Conservation (phyloP, 1,140 invertebrate genomes). For the Mercenaria mercenaria region DNA sequence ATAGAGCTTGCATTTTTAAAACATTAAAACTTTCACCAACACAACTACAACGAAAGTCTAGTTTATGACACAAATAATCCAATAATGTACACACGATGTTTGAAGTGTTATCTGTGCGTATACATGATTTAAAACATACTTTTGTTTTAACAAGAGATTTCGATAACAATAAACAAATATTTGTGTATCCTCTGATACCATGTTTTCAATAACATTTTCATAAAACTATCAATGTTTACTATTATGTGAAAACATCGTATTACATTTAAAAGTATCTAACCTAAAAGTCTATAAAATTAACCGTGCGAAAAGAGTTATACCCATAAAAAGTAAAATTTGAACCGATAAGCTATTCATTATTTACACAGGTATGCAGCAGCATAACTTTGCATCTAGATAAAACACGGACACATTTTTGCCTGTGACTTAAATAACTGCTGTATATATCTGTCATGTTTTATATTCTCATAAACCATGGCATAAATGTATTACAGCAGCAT, state of each 20-base stretch:
- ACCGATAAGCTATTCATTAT: no score
- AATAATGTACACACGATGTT: no score
- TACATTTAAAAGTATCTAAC: background rate
- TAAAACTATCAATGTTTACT: background rate
- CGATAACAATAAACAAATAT: background rate
- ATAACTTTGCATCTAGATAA: background rate
- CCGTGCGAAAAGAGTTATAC: background rate
- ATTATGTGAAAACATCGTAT: background rate
- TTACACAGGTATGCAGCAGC: background rate
- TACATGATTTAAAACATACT: background rate
- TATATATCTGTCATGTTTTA: no score
- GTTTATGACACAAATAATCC: no score
- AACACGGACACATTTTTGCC: background rate
- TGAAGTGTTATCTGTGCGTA: no score
- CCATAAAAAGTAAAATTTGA: no score
- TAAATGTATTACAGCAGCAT: no score
- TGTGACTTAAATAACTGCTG: no score
- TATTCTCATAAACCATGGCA: no score
- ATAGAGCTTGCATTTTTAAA: constrained; percentile 24
- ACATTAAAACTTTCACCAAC: background rate
- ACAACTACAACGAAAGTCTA: no score
- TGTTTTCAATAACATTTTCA: background rate
- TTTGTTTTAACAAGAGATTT: background rate
- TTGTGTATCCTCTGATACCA: background rate
- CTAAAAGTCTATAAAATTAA: background rate